Evolutionary conservation across 2,888 invertebrate genomes (phyloP), one percentile per base, ranked within the genome.

Genomic region (Criorhina ranunculi): DNA sequence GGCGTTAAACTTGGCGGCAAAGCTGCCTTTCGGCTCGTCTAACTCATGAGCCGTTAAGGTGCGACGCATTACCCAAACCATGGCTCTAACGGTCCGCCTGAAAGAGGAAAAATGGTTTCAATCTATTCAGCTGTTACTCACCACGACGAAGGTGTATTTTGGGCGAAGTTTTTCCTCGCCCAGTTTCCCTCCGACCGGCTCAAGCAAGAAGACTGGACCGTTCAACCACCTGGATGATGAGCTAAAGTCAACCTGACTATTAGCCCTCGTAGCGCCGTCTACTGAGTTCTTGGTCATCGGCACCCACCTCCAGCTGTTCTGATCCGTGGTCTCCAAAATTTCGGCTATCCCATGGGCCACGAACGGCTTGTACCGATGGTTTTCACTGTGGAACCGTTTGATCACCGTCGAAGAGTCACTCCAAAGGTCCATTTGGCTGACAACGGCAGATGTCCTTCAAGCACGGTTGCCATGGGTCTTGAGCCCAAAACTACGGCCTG

Each of bases 301-400:
- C 5, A 87, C 86, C 82, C 88, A 88, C 15, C 75, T 64, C 87
- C 88, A 88, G n/a, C 86, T 76, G 31, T 67, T 72, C 57, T 69
- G 42, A 15, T 67, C 31, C 6, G 81, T 77, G 8, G 37, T 29
- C 8, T 86, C 79, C 59, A 51, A 76, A 29, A 87, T 86, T 51
- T 88, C 87, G 3, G 80, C 87, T 2, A 88, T 76, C 33, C 88
- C 55, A 57, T 83, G 76, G 2, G 87, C 79, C 6, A 87, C 87
- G 59, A 86, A 88, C 33, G 87, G 85, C 64, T 86, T 86, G 35
- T 49, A 77, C 29, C 44, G 51, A 24, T 49, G 35, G 8, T 15
- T 24, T 4, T 24, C 24, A 24, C 24, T 24, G 24, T 24, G 24
- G 24, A 24, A 3, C 24, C 24, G 4, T 24, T 24, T 24, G 24